These are phyloP conservation scores for Tor tambroides DNA, from an alignment of 2,113 vertebrate genomes.

Conservation along the genomic window DNA sequence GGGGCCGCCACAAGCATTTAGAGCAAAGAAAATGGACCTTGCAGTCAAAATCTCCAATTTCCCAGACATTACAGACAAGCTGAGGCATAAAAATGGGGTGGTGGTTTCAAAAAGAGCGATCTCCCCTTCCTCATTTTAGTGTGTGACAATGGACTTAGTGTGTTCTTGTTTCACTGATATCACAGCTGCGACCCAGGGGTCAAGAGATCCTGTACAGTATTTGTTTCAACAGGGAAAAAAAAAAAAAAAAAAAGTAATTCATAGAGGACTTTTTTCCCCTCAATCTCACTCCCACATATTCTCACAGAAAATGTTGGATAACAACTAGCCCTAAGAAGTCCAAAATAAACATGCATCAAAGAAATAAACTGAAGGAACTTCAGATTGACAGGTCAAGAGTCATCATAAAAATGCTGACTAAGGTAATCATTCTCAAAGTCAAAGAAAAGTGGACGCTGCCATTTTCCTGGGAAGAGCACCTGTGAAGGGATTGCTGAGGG, in stretches of 20 bases:
- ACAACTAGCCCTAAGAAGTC: not conserved
- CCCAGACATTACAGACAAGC: not conserved
- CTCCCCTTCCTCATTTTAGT: slow-evolving; percentile 3
- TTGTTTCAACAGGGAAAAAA: not conserved
- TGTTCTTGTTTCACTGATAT: slow-evolving; percentile 18
- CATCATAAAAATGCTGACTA: not conserved
- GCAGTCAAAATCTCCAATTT: not conserved
- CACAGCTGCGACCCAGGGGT: slow-evolving; percentile 41
- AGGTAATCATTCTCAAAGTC: not conserved
- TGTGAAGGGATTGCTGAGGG: not conserved
- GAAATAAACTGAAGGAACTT: not conserved
- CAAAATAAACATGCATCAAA: not conserved
- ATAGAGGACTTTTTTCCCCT: no score
- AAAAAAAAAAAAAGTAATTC: no score
- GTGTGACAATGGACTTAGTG: slow-evolving; percentile 1
- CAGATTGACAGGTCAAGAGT: no score
- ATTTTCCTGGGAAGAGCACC: slow-evolving; percentile 15
- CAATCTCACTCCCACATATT: not conserved
- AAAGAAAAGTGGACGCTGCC: not conserved
- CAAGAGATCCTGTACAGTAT: slow-evolving; percentile 16
- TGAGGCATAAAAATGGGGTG: not conserved
- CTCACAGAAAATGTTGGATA: not conserved
- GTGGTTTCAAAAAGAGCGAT: not conserved
- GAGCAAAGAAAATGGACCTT: not conserved
- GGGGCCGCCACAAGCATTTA: not conserved